These are phyloP conservation scores for Volucella zonaria DNA, from an alignment of 2,888 invertebrate genomes.

Conservation along the genomic window DNA sequence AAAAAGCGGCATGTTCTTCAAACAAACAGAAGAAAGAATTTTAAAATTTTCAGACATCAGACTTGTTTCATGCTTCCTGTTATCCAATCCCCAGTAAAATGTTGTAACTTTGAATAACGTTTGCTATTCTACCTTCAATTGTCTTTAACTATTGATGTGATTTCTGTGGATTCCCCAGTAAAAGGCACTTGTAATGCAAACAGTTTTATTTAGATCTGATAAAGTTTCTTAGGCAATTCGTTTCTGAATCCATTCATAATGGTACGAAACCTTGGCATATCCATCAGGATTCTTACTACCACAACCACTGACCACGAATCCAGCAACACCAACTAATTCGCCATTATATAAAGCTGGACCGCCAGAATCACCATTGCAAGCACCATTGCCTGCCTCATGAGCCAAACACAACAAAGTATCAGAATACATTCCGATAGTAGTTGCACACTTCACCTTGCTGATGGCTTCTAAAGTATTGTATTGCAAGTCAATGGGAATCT, in stretches of 20 bases:
- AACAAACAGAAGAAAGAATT: too few species aligned
- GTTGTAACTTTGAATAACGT: too few species aligned
- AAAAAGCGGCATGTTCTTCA: too few species aligned
- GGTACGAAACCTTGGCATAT: constrained; percentile 77
- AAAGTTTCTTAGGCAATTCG: constrained; percentile 34
- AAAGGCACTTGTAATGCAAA: too few species aligned
- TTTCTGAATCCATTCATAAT: constrained; percentile 77
- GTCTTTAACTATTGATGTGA: too few species aligned
- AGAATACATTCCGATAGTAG: constrained; percentile 72
- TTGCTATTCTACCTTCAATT: too few species aligned
- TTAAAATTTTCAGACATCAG: too few species aligned
- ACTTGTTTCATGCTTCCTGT: too few species aligned
- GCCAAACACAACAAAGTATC: constrained; percentile 78
- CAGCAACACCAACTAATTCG: constrained; percentile 79
- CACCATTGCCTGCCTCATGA: constrained; percentile 76
- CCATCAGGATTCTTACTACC: constrained; percentile 79
- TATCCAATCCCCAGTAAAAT: too few species aligned
- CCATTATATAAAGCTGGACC: constrained; percentile 79
- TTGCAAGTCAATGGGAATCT: constrained; percentile 76
- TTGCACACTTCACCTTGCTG: constrained; percentile 75
- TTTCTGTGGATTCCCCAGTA: too few species aligned
- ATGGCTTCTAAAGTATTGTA: constrained; percentile 76
- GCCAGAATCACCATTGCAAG: constrained; percentile 80
- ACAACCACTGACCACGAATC: constrained; percentile 78
- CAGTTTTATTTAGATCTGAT: too few species aligned